Percentiles rank a stretch among this genome's conserved stretches.
These are phyloP conservation scores for Tribolium castaneum DNA, from an alignment of 1,140 invertebrate species.

Conservation along the genomic window DNA sequence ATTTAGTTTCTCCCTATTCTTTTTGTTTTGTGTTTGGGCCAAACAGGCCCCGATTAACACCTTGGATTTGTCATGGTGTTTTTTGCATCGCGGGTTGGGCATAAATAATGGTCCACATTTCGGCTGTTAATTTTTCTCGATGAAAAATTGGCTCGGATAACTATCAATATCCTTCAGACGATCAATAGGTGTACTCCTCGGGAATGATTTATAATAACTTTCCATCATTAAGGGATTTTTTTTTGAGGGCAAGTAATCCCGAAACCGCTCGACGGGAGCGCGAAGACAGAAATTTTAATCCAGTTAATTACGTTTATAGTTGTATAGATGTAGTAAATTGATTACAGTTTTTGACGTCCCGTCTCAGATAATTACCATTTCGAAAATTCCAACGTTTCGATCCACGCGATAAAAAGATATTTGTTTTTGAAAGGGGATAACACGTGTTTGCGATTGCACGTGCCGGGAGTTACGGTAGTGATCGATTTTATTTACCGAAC, in stretches of 20 bases:
- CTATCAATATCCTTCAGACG: constrained; percentile 40
- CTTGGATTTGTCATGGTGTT: constrained; percentile 53
- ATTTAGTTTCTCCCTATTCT: no score
- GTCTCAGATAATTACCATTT: not conserved
- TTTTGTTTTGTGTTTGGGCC: not conserved
- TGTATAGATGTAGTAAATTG: not conserved
- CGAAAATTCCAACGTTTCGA: not conserved
- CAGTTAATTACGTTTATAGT: not conserved
- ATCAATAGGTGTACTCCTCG: constrained; percentile 38
- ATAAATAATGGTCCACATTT: constrained; percentile 51
- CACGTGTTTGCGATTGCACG: not conserved
- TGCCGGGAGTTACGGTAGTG: not conserved
- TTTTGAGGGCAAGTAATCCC: not conserved
- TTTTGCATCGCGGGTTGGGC: constrained; percentile 20
- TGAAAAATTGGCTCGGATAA: constrained; percentile 48
- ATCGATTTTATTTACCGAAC: not conserved
- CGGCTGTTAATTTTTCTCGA: constrained; percentile 49
- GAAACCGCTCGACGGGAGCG: not conserved
- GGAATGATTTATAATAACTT: constrained; percentile 45
- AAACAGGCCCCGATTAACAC: constrained; percentile 43
- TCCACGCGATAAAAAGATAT: not conserved
- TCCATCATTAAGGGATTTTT: constrained; percentile 40
- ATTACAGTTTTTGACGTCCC: not conserved
- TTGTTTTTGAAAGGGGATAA: not conserved
- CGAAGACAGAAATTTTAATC: not conserved